Evolutionary conservation across 2,888 invertebrate genomes (phyloP).

Genomic region (Eumacrocentrus americanus): DNA sequence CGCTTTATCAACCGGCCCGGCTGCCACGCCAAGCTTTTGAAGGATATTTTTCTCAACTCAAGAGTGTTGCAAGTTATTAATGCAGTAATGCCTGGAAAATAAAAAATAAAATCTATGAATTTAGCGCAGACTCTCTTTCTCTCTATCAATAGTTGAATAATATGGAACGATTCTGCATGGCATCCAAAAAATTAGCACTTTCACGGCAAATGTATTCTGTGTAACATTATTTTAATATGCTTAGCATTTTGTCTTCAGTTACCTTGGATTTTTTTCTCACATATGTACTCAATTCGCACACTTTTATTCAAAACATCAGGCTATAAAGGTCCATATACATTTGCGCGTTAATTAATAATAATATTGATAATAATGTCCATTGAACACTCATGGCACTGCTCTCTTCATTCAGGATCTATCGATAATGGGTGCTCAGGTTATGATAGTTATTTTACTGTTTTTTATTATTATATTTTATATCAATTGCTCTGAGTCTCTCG

Average conservation of each 20-base stretch:
- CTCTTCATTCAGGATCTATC: conserved; percentile 46
- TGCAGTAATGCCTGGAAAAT: not conserved
- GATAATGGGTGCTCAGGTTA: conserved; percentile 51
- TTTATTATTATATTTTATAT: conserved; percentile 24
- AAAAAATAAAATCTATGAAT: not conserved
- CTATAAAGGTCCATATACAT: conserved; percentile 4
- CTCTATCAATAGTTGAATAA: not conserved
- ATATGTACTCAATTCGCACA: conserved; percentile 2
- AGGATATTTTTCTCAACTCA: not conserved
- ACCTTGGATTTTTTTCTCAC: not conserved
- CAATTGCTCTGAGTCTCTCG: conserved; percentile 28
- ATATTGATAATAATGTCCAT: conserved; percentile 24
- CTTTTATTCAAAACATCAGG: conserved; percentile 1
- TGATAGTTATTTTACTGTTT: too few species aligned
- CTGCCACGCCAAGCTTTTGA: not conserved
- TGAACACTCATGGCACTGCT: conserved; percentile 47
- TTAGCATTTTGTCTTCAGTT: not conserved
- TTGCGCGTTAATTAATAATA: conserved; percentile 8
- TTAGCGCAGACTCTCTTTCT: not conserved
- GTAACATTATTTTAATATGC: not conserved
- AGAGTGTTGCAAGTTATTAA: not conserved
- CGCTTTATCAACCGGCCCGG: conserved; percentile 11
- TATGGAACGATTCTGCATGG: conserved; percentile 6
- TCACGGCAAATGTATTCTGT: not conserved
- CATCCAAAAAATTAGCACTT: not conserved